Conservation (phyloP, 2,113 vertebrate genomes). For the Crotalus horridus region DNA sequence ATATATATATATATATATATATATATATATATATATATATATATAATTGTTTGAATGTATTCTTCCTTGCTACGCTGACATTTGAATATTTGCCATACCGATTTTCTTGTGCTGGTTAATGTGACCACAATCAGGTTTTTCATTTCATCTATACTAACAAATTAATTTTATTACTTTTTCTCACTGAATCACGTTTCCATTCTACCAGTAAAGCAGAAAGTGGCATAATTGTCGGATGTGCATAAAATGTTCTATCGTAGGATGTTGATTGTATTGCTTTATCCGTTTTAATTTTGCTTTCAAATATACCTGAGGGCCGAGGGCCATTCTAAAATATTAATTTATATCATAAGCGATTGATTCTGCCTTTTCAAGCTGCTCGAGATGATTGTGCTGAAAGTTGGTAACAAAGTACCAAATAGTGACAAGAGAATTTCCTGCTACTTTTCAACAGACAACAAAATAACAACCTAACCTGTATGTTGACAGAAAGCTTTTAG, state of each 20-base stretch:
- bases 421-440: neutral
- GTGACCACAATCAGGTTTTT: neutral
- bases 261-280: neutral
- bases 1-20: too few species aligned
- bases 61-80: neutral
- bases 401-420: neutral
- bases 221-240: neutral
- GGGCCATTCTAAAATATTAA: neutral
- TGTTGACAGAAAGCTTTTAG: neutral
- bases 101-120: neutral
- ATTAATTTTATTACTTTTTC: neutral
- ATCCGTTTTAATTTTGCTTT: neutral
- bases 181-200: neutral
- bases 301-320: neutral
- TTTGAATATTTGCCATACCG: neutral
- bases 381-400: neutral
- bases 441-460: neutral
- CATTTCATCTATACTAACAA: neutral
- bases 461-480: neutral
- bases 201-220: neutral
- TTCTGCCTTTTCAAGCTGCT: neutral
- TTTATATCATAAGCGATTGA: neutral
- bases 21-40: too few species aligned
- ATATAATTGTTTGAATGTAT: neutral
- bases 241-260: too few species aligned